These are phyloP conservation scores for Centropus unirufus DNA, from an alignment of 2,113 vertebrate genomes.

Conservation along the genomic window DNA sequence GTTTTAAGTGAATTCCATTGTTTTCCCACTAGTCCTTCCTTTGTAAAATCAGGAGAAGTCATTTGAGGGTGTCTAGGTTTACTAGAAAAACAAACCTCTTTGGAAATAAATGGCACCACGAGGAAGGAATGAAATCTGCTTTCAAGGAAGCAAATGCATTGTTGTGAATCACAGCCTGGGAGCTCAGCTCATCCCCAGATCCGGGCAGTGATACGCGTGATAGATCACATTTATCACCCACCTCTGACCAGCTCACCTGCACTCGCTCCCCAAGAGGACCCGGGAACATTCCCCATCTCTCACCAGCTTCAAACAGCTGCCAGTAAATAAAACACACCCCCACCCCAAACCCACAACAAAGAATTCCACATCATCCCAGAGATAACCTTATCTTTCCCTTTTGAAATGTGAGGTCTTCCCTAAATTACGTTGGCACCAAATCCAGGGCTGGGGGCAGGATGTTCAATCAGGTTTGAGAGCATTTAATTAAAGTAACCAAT, in stretches of 20 bases:
- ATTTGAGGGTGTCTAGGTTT: not conserved
- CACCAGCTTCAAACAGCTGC: conserved; percentile 52
- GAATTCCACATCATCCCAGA: conserved; percentile 27
- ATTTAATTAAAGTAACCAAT: not conserved
- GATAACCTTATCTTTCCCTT: conserved; percentile 52
- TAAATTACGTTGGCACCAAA: not conserved
- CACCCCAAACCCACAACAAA: conserved; percentile 16
- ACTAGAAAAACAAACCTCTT: not conserved
- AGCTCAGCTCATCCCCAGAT: not conserved
- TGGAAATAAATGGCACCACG: not conserved
- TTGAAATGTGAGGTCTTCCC: conserved; percentile 27
- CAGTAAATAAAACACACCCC: not conserved
- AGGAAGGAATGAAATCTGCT: not conserved
- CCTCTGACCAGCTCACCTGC: conserved; percentile 50
- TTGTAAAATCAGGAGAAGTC: not conserved
- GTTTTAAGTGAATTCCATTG: not conserved
- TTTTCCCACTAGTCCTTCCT: not conserved
- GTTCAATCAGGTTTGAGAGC: not conserved
- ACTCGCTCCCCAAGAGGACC: not conserved
- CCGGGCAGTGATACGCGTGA: not conserved
- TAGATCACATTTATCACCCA: conserved; percentile 5
- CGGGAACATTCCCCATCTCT: not conserved
- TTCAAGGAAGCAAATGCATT: conserved; percentile 34
- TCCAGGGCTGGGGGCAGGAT: not conserved
- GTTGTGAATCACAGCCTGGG: conserved; percentile 1